Base-by-base conservation (phyloP, 2,797 vertebrate genomes). In the Thripadectes ignobilis region DNA sequence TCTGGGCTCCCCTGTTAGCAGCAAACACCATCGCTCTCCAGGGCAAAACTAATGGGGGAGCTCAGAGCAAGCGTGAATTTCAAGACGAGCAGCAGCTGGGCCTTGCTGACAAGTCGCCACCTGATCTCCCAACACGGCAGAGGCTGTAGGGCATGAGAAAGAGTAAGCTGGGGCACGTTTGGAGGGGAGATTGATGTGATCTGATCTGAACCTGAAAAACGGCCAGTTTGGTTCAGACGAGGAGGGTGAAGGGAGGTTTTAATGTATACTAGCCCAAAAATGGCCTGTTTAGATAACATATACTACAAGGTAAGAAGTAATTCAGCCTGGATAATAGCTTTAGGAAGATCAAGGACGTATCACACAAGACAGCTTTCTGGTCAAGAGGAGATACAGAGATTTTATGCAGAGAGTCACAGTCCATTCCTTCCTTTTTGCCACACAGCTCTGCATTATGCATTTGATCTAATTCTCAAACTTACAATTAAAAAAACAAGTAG, bases 201-300 rank as follows among this genome's bases (percentile, higher is more conserved):
- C 85, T 77, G 91, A 96, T 92, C 51, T 76, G 91, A 89, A 91
- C 93, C 89, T 96, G 95, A 95, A 92, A 95, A 93, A 92, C 1
- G 32, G 91, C 75, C 93, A 48, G 89, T 77, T 92, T 74, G 59
- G 26, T 48, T 71, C 57, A 86, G 85, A 69, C 66, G 29, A 94
- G 81, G 81, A 77, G 65, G 69, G 58, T 9, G 79, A 91, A 88
- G 65, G 24, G 73, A 74, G 74, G n/a, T 45, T 88, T 89, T 83
- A 55, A 63, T 82, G 67, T 17, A 34, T 29, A 62, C 71, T 38
- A 68, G 71, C 69, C 67, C n/a, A 4, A 88, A 94, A 95, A 10
- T 11, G 77, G 88, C 74, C 89, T 77, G 22, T 76, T 96, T 86
- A 80, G 77, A 48, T 26, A 76, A 72, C 55, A 61, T 12, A 68